Base-by-base conservation (phyloP, 2,113 vertebrate genomes). In the Ictidomys tridecemlineatus region DNA sequence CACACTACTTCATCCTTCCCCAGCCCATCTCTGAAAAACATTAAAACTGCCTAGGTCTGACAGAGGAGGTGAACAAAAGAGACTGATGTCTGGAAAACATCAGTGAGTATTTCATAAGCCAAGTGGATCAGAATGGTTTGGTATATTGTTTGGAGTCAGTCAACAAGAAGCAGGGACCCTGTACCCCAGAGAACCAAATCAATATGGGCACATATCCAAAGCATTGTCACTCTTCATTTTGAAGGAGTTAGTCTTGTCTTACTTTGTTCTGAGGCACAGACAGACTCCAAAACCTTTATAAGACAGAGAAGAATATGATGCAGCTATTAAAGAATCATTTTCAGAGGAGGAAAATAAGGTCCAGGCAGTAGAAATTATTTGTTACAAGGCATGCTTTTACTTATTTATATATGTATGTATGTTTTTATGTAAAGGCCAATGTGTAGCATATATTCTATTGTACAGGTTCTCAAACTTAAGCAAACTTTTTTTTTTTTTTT, bases 21-120 rank as follows among this genome's bases (percentile, higher is more conserved):
- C 0, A 65, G 14, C 0, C 26, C 37, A 51, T 37, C 18, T 51
- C n/a, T 42, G 39, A 82, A 89, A 91, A 92, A 37, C 6, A 91
- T 69, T 34, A 72, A 30, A 78, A 12, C 48, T 92, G 6, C 16
- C 11, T 63, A 7, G 11, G 10, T 85, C 72, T 87, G 39, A 92
- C 39, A 86, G 42, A 85, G 17, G 53, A 95, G 61, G 9, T 48
- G 10, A 61, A 73, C 45, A 58, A 63, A 95, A 96, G 32, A 70
- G 28, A 82, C 8, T 53, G 4, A 45, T 79, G 17, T 8, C 22
- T 82, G 48, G 20, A 79, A 97, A 93, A 65, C 28, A 51, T 32
- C 63, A 73, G 13, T 79, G 42, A 94, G 2, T 67, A 53, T 79
- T 93, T 91, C 48, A 80, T 73, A 76, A 97, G 34, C 18, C 26